phyloP scores from a whole-genome alignment of 2,113 vertebrate species.

The Meriones unguiculatus region DNA sequence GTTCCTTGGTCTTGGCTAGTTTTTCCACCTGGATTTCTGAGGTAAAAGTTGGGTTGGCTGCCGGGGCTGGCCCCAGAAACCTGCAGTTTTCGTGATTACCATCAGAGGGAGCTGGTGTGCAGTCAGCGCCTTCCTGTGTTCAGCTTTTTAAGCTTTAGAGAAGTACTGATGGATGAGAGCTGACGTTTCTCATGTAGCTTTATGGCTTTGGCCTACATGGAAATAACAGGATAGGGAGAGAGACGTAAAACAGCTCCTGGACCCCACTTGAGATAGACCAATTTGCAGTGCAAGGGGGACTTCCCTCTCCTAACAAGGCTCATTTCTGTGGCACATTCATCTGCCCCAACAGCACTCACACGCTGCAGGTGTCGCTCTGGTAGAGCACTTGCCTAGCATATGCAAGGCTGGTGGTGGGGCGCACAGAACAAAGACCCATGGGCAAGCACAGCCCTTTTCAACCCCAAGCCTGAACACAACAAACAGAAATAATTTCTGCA shows the following conservation, averaged over 20 bases:
- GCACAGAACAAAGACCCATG: neutral
- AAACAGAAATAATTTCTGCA: neutral
- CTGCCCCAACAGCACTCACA: neutral
- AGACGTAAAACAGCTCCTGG: neutral
- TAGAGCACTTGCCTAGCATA: neutral
- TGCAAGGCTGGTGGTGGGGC: neutral
- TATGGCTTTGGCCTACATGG: neutral
- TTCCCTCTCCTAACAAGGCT: neutral
- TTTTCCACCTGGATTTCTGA: neutral
- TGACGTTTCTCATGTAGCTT: neutral
- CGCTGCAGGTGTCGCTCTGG: neutral
- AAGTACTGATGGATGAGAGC: neutral
- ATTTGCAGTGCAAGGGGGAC: neutral
- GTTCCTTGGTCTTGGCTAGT: neutral
- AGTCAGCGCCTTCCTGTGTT: neutral
- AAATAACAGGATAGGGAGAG: neutral
- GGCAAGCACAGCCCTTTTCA: neutral
- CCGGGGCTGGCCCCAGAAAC: neutral
- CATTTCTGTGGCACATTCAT: neutral
- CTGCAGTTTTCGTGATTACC: conserved; percentile 20
- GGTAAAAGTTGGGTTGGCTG: neutral
- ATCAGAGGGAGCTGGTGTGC: conserved; percentile 56
- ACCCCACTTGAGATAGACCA: neutral
- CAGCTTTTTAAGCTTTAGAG: neutral
- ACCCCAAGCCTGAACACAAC: neutral